Conservation (phyloP, 2,797 vertebrate genomes). For the Erethizon dorsatum region DNA sequence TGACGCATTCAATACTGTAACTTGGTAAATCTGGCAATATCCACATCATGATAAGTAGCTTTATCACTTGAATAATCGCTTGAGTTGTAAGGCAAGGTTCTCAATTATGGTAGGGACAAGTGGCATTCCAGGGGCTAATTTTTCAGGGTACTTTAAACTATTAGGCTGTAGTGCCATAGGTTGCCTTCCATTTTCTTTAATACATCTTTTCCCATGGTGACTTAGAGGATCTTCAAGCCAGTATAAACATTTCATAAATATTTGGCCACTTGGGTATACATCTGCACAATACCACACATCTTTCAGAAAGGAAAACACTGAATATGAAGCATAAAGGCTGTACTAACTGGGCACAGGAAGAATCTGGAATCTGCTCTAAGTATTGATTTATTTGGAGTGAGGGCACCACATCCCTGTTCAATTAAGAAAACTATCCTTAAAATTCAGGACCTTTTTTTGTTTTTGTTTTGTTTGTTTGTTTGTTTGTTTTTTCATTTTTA, state of each 20-base stretch:
- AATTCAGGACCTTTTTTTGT: neutral
- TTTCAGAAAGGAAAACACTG: neutral
- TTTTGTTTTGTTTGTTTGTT: too few relatives aligned
- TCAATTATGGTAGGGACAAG: neutral
- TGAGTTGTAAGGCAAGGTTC: neutral
- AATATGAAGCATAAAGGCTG: neutral
- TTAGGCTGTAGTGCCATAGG: neutral
- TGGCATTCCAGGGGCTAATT: neutral
- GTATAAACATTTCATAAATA: neutral
- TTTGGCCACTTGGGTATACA: neutral
- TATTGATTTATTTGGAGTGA: neutral
- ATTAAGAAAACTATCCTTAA: neutral
- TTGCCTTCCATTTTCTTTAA: neutral
- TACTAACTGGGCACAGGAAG: neutral
- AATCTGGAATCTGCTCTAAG: neutral
- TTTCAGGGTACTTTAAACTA: neutral
- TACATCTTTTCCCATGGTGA: neutral
- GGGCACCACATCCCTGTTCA: neutral
- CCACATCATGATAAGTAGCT: neutral
- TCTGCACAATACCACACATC: neutral
- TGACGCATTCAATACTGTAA: neutral
- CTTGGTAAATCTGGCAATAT: slow-evolving; percentile 50
- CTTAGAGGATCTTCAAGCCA: neutral
- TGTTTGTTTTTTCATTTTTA: neutral
- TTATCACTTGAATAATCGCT: neutral